Conservation (phyloP, 2,113 vertebrate genomes). For the Ploceus nigricollis region DNA sequence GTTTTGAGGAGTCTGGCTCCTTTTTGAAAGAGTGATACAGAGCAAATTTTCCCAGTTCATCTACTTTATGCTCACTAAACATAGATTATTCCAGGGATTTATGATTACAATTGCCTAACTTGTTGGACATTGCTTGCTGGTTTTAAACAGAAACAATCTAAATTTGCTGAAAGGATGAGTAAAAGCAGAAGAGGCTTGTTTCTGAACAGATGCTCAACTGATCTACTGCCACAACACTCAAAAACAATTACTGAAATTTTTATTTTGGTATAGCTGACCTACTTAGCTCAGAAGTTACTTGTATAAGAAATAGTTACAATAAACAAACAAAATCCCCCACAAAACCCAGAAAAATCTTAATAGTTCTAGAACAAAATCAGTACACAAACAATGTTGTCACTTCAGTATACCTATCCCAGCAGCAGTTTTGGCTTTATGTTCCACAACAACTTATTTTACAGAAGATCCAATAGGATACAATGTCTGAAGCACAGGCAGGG, state of each 20-base stretch:
- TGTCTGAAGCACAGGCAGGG: background rate
- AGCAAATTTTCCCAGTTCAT: background rate
- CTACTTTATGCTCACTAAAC: background rate
- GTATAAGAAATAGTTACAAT: background rate
- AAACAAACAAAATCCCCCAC: background rate
- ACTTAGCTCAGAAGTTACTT: background rate
- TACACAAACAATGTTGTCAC: background rate
- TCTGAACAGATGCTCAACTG: background rate
- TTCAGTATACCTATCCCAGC: background rate
- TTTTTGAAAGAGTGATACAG: background rate
- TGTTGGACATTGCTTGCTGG: background rate
- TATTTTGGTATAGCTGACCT: background rate
- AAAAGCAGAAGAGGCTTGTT: background rate
- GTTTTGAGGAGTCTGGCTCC: background rate
- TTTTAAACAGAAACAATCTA: constrained; percentile 24
- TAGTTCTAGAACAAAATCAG: background rate
- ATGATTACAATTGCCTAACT: background rate
- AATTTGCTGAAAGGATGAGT: background rate
- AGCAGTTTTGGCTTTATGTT: background rate
- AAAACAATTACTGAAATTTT: background rate
- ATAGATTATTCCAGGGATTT: background rate
- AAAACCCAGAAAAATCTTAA: background rate
- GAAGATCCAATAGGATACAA: background rate
- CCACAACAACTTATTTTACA: background rate
- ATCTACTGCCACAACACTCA: background rate